Evolutionary conservation across 2,113 vertebrate genomes (phyloP), one percentile per base, ranked within the genome.

Genomic region (Lophius piscatorius): DNA sequence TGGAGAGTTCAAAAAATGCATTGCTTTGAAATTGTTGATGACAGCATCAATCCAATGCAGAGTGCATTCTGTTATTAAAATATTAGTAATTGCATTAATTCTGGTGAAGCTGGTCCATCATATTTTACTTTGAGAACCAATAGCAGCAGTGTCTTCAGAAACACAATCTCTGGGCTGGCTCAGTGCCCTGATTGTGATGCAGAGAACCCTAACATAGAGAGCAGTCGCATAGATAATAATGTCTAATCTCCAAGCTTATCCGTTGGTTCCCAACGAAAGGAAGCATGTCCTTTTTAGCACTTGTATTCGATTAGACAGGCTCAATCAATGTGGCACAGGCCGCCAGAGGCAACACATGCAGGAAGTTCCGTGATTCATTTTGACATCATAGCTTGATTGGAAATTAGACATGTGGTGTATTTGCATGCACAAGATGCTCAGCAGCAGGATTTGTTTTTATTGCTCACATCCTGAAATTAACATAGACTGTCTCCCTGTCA

Each of bases 271-370:
- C 70, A 69, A 17, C 56, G 47, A 48, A 35, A 64, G 76, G 73
- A 85, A 70, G 69, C 51, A 42, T 50, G 44, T 74, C 48, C 49
- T 76, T 54, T 74, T 71, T 55, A 62, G 60, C 63, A 49, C 29
- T 73, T 80, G 22, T 74, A 85, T 90, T 85, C 52, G 63, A 83
- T 84, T 41, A 78, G 84, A 90, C 84, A 73, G 79, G 62, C 71
- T 84, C 81, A 74, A 82, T 84, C 79, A 79, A 81, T 83, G 35
- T 36, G 33, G 63, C 63, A 24, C 48, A 65, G 70, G 66, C 58
- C 29, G 78, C 76, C 84, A 78, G 54, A 38, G 66, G 41, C 45
- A 55, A 21, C 28, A 28, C 50, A 14, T 16, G 42, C 34, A 80
- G 66, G 72, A 83, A 74, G 49, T 56, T 62, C 67, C 46, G 33